A percentile compares a stretch with the other conserved stretches of the same genome.
These are phyloP conservation scores for Anguilla pacifica DNA, from an alignment of 2,797 vertebrate genomes.

Conservation along the genomic window DNA sequence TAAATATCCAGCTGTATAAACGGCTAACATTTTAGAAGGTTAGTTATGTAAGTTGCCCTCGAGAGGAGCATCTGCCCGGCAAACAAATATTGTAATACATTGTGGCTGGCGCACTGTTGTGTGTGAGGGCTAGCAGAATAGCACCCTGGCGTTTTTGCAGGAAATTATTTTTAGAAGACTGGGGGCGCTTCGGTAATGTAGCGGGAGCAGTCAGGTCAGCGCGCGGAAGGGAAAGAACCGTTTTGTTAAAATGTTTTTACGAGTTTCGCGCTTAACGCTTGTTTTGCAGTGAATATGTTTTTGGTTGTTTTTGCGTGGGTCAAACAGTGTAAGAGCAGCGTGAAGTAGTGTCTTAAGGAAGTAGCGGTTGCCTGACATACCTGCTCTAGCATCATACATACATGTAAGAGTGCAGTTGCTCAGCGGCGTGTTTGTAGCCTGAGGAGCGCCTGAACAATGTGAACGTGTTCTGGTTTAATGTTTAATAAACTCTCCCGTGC, in stretches of 20 bases:
- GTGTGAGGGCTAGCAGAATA: background rate
- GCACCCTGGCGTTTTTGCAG: background rate
- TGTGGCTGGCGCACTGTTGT: background rate
- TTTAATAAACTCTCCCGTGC: constrained; percentile 27
- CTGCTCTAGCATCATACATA: background rate
- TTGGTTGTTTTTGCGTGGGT: background rate
- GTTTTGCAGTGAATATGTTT: background rate
- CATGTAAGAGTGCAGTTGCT: background rate
- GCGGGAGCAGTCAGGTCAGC: background rate
- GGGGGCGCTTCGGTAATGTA: background rate
- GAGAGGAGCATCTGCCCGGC: background rate
- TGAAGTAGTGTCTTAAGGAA: background rate
- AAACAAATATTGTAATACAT: background rate
- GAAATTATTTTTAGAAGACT: background rate
- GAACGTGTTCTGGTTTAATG: constrained; percentile 25
- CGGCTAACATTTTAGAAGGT: background rate
- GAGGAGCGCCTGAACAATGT: background rate
- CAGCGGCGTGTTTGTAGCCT: background rate
- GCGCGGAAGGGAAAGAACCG: background rate
- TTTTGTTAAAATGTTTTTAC: background rate
- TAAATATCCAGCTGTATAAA: background rate
- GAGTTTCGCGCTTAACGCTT: background rate
- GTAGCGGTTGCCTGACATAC: background rate
- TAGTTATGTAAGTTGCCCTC: background rate
- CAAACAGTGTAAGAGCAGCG: background rate